A percentile compares a stretch with the other conserved stretches of the same genome.
These are phyloP conservation scores for Rhynchomys soricoides DNA, from an alignment of 2,113 vertebrate genomes.

Conservation along the genomic window DNA sequence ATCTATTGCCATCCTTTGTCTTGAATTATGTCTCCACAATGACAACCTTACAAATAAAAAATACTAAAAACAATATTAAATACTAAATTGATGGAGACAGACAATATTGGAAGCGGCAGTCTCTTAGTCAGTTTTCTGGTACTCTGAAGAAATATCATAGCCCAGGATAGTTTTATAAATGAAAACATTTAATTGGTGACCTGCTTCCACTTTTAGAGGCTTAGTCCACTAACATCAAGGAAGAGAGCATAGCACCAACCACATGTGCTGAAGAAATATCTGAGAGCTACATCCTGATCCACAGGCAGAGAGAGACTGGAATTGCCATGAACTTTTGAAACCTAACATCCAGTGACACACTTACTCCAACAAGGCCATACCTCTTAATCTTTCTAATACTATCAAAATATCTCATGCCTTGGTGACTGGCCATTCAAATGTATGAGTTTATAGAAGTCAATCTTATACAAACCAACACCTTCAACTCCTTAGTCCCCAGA, in stretches of 20 bases:
- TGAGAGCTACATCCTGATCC: background rate
- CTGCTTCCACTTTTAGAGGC: background rate
- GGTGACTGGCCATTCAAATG: background rate
- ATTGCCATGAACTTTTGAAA: background rate
- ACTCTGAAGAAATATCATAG: background rate
- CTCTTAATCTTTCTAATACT: background rate
- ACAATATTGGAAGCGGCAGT: background rate
- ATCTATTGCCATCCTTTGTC: background rate
- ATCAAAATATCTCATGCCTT: background rate
- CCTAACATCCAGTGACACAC: background rate
- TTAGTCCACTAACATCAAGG: background rate
- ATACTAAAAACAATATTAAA: background rate
- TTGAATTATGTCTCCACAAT: slow-evolving; percentile 23
- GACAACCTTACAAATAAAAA: background rate
- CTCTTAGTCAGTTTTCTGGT: background rate
- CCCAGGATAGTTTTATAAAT: background rate
- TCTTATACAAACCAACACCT: background rate
- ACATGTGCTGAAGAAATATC: background rate
- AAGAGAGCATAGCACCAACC: background rate
- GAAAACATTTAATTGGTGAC: background rate
- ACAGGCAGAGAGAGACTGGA: background rate
- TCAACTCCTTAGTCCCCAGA: background rate
- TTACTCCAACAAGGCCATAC: background rate
- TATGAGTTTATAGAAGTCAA: too few species aligned
- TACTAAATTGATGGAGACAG: background rate